Evolutionary conservation across 2,797 vertebrate genomes (phyloP), one percentile per base, ranked within the genome.

Genomic region (Poecile montanus): DNA sequence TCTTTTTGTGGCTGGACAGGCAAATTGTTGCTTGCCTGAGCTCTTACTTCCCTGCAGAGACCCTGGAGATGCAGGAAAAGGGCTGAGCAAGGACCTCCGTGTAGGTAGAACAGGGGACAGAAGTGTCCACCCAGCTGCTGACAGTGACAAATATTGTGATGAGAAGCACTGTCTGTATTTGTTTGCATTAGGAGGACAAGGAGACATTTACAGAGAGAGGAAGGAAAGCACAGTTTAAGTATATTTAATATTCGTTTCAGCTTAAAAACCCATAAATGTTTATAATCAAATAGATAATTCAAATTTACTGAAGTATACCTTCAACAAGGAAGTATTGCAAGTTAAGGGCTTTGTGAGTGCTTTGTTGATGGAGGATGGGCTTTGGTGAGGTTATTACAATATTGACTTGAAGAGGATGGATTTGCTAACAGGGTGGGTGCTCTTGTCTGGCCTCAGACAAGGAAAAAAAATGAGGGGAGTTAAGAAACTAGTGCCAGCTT

Each of bases 201-300:
- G 42, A 65, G 65, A 40, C 62, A 36, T 70, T 93, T 76, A 67
- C 19, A 68, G 65, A 54, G 58, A 29, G 21, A 85, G 51, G 65
- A 77, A 80, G 57, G 62, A 89, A 88, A 78, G 40, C 25, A 60
- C 44, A 21, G 51, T 68, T 92, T 75, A 89, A 91, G 25, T 26
- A 10, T 76, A 72, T 86, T 90, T 83, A 79, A 56, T 94, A 76
- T 13, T 38, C 38, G 65, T 90, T 83, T 88, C 56, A 44, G 36
- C 73, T 92, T 91, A 81, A 92, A 93, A 93, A 17, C 56, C 70
- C 25, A 29, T 87, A 53, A 48, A 86, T 61, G 80, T 84, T 94
- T 73, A 65, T 87, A 73, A 87, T 66, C 62, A 87, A 86, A 45
- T 38, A 83, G 88, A 63, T 89, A 66, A 83, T 89, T 88, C 36